Conservation (phyloP, 2,888 invertebrate species). For the Chymomyza caudatula region DNA sequence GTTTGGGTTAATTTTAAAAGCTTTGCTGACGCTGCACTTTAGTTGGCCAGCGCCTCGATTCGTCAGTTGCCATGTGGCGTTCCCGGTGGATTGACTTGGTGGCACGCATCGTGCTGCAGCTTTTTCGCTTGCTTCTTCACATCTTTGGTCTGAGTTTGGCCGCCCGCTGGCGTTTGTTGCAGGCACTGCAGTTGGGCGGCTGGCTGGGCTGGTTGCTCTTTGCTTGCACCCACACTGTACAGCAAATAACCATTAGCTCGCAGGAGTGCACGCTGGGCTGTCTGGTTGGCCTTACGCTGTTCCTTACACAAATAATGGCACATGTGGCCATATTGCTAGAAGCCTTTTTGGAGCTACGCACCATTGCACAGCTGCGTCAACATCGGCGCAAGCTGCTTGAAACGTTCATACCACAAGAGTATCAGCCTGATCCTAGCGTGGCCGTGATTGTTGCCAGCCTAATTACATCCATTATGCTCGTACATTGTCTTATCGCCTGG, state of each 20-base stretch:
- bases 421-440: conserved; percentile 2
- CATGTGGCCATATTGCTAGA: conserved; percentile 39
- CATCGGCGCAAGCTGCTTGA: background rate
- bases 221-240: conserved; percentile 1
- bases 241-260: accelerated
- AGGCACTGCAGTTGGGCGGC: conserved; percentile 8
- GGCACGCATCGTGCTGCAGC: background rate
- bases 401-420: background rate
- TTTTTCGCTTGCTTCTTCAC: conserved; percentile 19
- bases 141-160: conserved; percentile 30
- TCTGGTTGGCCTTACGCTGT: conserved; percentile 13
- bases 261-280: conserved; percentile 34
- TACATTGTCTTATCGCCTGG: background rate
- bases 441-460: conserved; percentile 1
- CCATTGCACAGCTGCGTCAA: background rate
- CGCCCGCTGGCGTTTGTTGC: conserved; percentile 17
- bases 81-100: background rate
- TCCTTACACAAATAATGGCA: conserved; percentile 7
- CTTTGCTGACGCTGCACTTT: conserved; percentile 6
- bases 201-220: conserved; percentile 44
- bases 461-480: conserved; percentile 5
- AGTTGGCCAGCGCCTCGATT: background rate
- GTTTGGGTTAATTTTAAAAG: conserved; percentile 5
- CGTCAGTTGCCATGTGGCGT: background rate
- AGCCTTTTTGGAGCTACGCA: conserved; percentile 19